These are phyloP conservation scores for Gryllus bimaculatus DNA, from an alignment of 1,140 invertebrate genomes.

Conservation along the genomic window DNA sequence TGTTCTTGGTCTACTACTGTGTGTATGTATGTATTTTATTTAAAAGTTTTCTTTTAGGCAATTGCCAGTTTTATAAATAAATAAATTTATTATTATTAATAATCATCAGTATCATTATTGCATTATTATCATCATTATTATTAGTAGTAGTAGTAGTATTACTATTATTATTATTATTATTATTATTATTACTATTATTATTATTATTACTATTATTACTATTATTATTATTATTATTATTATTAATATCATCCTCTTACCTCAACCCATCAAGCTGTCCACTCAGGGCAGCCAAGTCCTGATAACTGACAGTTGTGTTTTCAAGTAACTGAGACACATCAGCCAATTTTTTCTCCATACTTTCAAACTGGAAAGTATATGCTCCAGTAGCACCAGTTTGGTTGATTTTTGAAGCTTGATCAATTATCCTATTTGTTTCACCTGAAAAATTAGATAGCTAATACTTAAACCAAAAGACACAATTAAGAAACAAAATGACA, in stretches of 20 bases:
- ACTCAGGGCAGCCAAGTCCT: conserved; percentile 59
- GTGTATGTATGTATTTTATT: too few relatives aligned
- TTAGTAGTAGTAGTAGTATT: too few relatives aligned
- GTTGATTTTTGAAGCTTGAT: conserved; percentile 82
- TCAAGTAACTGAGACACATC: conserved; percentile 68
- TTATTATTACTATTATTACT: too few relatives aligned
- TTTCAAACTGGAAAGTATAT: conserved; percentile 86
- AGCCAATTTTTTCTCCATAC: conserved; percentile 75
- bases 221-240: too few relatives aligned
- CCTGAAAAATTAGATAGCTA: conserved; percentile 30
- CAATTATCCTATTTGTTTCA: conserved; percentile 63
- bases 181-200: too few relatives aligned
- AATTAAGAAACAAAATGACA: background rate
- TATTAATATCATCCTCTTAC: conserved; percentile 28
- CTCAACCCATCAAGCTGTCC: conserved; percentile 44
- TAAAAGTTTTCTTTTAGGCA: too few relatives aligned
- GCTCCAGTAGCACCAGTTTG: conserved; percentile 86
- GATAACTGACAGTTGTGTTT: conserved; percentile 59
- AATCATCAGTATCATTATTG: too few relatives aligned
- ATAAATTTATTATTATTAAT: too few relatives aligned
- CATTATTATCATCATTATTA: too few relatives aligned
- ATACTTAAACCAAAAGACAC: background rate
- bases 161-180: too few relatives aligned
- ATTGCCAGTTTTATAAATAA: too few relatives aligned
- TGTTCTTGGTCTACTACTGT: too few relatives aligned